A percentile compares a stretch with the other conserved stretches of the same genome.
phyloP scores from a whole-genome alignment of 1,140 invertebrate species.

The Drosophila sp. region DNA sequence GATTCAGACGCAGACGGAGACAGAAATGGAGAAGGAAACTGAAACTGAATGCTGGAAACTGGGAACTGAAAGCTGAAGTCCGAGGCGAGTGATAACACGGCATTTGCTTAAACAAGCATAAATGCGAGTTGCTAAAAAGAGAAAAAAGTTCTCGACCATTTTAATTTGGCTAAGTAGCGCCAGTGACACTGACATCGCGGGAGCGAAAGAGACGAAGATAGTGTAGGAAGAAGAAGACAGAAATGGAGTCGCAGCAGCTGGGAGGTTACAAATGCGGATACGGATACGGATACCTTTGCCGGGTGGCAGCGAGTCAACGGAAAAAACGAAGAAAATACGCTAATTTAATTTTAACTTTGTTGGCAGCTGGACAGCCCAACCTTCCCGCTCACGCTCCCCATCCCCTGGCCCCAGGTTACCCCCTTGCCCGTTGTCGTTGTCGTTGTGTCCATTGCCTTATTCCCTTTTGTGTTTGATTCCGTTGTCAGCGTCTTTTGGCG shows the following conservation, averaged over 20 bases:
- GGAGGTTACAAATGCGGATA: constrained; percentile 21
- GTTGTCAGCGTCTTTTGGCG: constrained; percentile 72
- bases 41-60: background rate
- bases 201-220: background rate
- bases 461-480: constrained; percentile 70
- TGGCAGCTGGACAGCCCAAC: constrained; percentile 49
- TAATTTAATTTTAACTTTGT: constrained; percentile 81
- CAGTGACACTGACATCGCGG: constrained; percentile 61
- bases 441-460: constrained; percentile 17
- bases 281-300: constrained; percentile 41
- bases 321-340: constrained; percentile 61
- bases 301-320: background rate
- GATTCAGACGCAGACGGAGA: constrained; percentile 19
- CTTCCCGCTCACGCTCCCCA: too few relatives aligned
- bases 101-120: constrained; percentile 81
- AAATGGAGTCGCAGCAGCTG: background rate
- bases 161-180: constrained; percentile 79
- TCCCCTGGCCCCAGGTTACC: background rate
- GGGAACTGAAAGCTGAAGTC: constrained; percentile 13
- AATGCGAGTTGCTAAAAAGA: constrained; percentile 67
- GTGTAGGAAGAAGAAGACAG: background rate
- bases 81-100: constrained; percentile 69
- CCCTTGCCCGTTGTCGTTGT: background rate
- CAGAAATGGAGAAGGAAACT: constrained; percentile 13
- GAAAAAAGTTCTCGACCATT: constrained; percentile 57